A percentile compares a stretch with the other conserved stretches of the same genome.
Evolutionary conservation across 92 coral and sea anemone genomes (phyloP).

Genomic region (Pocillopora meandrina): DNA sequence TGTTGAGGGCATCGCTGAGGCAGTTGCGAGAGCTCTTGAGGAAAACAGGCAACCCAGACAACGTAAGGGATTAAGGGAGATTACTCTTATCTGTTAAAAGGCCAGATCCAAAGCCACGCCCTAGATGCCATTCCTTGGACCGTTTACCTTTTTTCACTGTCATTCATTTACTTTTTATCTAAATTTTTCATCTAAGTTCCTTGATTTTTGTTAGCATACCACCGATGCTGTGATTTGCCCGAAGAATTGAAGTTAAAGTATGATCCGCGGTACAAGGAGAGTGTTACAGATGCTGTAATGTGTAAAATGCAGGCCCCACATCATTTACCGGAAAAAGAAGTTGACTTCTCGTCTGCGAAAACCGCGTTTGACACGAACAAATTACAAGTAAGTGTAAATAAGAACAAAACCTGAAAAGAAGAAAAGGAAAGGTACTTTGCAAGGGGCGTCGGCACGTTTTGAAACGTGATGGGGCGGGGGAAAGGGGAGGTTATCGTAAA

Average conservation of each 20-base stretch:
- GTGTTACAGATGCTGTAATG: slow-evolving; percentile 26
- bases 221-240: slow-evolving; percentile 32
- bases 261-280: slow-evolving; percentile 50
- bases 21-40: background rate
- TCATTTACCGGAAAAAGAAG: background rate
- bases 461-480: no score
- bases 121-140: no score
- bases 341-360: slow-evolving; percentile 1
- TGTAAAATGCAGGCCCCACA: slow-evolving; percentile 45
- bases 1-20: background rate
- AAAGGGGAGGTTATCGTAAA: no score
- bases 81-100: background rate
- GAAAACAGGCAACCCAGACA: background rate
- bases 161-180: no score
- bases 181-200: background rate
- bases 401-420: no score
- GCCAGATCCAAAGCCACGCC: no score
- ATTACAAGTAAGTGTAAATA: background rate
- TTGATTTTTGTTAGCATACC: slow-evolving; percentile 4
- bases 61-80: background rate
- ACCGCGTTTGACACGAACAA: slow-evolving; percentile 33
- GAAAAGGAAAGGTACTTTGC: no score
- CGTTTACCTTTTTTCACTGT: no score
- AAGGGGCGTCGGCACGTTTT: no score
- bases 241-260: background rate